Percentiles rank a stretch among this genome's conserved stretches.
These are phyloP conservation scores for Carpatolechia fugitivella DNA, from an alignment of 2,888 invertebrate species.

Conservation along the genomic window DNA sequence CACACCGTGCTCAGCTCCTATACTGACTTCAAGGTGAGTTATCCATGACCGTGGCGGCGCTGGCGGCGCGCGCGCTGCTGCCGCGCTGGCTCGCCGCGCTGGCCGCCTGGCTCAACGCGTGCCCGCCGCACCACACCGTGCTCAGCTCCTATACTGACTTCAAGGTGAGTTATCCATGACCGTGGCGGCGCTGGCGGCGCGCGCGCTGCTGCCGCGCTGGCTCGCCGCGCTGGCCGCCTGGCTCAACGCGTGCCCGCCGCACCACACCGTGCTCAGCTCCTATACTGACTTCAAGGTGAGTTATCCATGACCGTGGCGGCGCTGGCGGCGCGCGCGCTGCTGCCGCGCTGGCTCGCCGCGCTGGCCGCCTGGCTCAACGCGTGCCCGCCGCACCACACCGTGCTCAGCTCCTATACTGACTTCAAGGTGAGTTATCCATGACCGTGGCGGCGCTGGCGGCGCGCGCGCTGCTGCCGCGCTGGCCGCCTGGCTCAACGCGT, in stretches of 20 bases:
- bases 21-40: conserved; percentile 61
- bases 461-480: conserved; percentile 93
- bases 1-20: conserved; percentile 88
- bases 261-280: conserved; percentile 88
- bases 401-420: conserved; percentile 80
- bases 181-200: conserved; percentile 90
- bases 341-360: conserved; percentile 94
- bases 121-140: conserved; percentile 94
- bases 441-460: conserved; percentile 90
- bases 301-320: conserved; percentile 89
- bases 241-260: conserved; percentile 94
- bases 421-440: too few species aligned
- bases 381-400: conserved; percentile 92
- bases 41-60: conserved; percentile 87
- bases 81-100: conserved; percentile 94
- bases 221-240: conserved; percentile 90
- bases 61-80: conserved; percentile 94
- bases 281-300: conserved; percentile 68
- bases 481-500: conserved; percentile 93
- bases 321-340: conserved; percentile 92
- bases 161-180: too few species aligned
- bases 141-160: conserved; percentile 78
- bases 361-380: conserved; percentile 94
- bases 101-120: conserved; percentile 93
- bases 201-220: conserved; percentile 96